Base-by-base conservation (phyloP, 1,140 invertebrate genomes). In the Centruroides vittatus region DNA sequence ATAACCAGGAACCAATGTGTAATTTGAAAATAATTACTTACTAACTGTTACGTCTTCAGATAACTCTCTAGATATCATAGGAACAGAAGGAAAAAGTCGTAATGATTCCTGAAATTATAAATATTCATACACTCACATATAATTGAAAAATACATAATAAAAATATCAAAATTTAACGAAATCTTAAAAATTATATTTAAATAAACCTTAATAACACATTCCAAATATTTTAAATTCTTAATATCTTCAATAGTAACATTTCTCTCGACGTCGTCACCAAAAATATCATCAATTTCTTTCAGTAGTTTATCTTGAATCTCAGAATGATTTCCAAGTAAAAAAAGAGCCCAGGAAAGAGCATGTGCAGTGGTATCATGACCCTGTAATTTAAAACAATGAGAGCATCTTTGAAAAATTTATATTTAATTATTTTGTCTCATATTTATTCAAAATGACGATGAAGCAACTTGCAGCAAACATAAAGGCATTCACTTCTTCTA, bases 161-260 rank as follows among this genome's bases (percentile, higher is more conserved):
- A 23, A 23, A 23, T 23, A 23, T 23, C 23, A 2, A 23, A 23
- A 23, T 23, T 23, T 23, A 23, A 23, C 23, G 23, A 23, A 23
- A 23, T 23, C 23, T 23, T 23, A 23, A 2, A 23, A 23, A 23
- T 23, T 23, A 23, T 23, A 23, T 23, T 23, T 23, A 23, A 23
- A 23, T 23, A 41, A 41, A 65, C 85, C 71, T 86, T 88, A n/a
- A 88, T 79, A 23, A 84, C 81, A 70, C 80, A 78, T 62, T 87
- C 86, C 59, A 85, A 69, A 66, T 85, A 88, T 68, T 81, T 83
- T 60, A 88, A 67, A 36, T 81, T 71, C 13, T 70, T 73, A 3
- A 85, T 67, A 63, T 84, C 80, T 8, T 76, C 73, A 35, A 71
- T 69, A 11, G 75, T 78, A 23, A 72, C 66, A 13, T 68, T 66